Evolutionary conservation across 2,888 invertebrate genomes (phyloP).

Genomic region (Trilocha varians): DNA sequence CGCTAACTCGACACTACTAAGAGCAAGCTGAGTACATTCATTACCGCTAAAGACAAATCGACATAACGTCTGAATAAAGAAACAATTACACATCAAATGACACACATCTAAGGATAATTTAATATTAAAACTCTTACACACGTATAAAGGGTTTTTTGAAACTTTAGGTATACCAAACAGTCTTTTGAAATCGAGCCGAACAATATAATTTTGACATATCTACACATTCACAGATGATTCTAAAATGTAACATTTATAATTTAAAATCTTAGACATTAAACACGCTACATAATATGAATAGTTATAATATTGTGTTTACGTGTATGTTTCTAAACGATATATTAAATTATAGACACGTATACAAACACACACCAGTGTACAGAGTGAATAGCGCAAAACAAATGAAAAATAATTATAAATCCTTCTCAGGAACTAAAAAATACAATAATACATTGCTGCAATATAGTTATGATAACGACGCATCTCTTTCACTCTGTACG

Average conservation of each 20-base stretch:
- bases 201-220: slow-evolving; percentile 68
- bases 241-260: slow-evolving; percentile 37
- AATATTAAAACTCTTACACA: slow-evolving; percentile 44
- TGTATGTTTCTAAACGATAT: not conserved
- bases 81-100: slow-evolving; percentile 35
- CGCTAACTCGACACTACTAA: slow-evolving; percentile 11
- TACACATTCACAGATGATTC: slow-evolving; percentile 62
- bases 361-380: slow-evolving; percentile 2
- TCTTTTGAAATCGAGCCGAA: slow-evolving; percentile 79
- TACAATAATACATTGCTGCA: no score
- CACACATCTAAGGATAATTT: slow-evolving; percentile 51
- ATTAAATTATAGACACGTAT: not conserved
- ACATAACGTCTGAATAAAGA: slow-evolving; percentile 50
- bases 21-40: slow-evolving; percentile 39
- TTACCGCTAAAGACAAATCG: slow-evolving; percentile 37
- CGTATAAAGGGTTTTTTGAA: slow-evolving; percentile 52
- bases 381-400: slow-evolving; percentile 4
- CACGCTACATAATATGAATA: slow-evolving; percentile 14
- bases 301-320: slow-evolving; percentile 10
- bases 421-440: no score
- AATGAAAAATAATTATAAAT: no score
- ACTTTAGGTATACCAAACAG: slow-evolving; percentile 78
- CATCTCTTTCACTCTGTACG: not conserved
- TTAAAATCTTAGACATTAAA: slow-evolving; percentile 48
- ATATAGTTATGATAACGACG: no score